Conservation (phyloP, 1,140 invertebrate species). For the Pseudomyrmex pallidus region DNA sequence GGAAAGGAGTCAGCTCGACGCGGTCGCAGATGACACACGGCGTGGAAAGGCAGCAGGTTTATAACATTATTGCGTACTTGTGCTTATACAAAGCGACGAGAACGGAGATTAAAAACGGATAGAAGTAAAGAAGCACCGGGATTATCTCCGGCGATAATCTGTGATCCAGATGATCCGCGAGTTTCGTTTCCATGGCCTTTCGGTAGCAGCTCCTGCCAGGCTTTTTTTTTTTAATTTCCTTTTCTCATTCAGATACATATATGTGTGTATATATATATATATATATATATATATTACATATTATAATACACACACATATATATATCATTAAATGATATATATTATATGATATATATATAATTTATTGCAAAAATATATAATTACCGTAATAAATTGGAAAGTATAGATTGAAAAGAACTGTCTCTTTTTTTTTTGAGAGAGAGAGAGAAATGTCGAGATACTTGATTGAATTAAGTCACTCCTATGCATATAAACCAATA, state of each 20-base stretch:
- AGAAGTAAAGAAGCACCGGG: constrained; percentile 55
- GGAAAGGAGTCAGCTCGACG: constrained; percentile 59
- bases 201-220: constrained; percentile 2
- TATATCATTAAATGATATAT: neutral
- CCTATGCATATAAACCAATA: constrained; percentile 25
- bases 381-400: neutral
- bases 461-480: constrained; percentile 1
- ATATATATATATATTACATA: neutral
- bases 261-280: neutral
- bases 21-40: constrained; percentile 29
- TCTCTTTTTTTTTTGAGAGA: neutral
- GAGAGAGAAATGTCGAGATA: neutral
- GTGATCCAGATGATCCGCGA: constrained; percentile 18
- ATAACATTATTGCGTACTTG: constrained; percentile 14
- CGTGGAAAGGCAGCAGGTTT: constrained; percentile 15
- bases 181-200: neutral
- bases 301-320: neutral
- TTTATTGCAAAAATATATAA: neutral
- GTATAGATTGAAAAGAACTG: neutral
- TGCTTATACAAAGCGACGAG: constrained; percentile 40
- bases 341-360: neutral
- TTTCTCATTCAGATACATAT: neutral
- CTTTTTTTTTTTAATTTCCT: neutral
- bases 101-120: constrained; percentile 2
- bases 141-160: constrained; percentile 31